Conservation (phyloP, 2,113 vertebrate genomes). For the Elachura formosa region DNA sequence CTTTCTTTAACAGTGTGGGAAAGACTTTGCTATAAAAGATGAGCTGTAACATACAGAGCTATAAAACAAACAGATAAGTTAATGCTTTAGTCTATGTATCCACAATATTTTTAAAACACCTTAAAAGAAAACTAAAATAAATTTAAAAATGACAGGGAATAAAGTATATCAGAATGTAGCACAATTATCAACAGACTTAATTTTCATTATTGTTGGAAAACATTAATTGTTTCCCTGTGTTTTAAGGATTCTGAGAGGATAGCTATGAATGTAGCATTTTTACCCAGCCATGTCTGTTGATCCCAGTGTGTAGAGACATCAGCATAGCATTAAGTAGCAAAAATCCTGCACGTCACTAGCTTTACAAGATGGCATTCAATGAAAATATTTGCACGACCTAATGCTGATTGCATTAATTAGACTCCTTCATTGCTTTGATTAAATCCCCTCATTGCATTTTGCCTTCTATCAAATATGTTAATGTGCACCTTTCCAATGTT, state of each 20-base stretch:
- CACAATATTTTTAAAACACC: neutral
- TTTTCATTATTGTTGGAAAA: neutral
- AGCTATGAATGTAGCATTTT: neutral
- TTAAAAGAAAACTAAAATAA: neutral
- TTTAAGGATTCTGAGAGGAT: neutral
- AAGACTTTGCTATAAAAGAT: neutral
- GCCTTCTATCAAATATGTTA: constrained; percentile 73
- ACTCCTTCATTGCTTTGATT: constrained; percentile 75
- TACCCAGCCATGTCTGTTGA: constrained; percentile 24
- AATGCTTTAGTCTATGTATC: neutral
- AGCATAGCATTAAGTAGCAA: constrained; percentile 11
- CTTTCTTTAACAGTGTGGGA: neutral
- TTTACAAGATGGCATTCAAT: constrained; percentile 86
- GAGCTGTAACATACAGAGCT: neutral
- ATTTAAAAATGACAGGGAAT: neutral
- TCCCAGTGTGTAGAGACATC: neutral
- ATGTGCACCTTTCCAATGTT: constrained; percentile 67
- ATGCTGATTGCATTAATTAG: constrained; percentile 82
- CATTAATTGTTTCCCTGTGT: neutral
- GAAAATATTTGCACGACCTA: constrained; percentile 77
- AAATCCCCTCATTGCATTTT: constrained; percentile 76
- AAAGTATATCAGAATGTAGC: neutral
- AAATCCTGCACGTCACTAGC: constrained; percentile 66
- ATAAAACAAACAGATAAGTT: neutral
- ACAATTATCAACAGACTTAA: neutral